Evolutionary conservation across 2,113 vertebrate species (phyloP).

Genomic region (cattle (Bos taurus)): ARS-UCD2.0 NC_037351.1:18595501-18596000

Average conservation of each 20-base stretch:
- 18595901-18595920: background rate
- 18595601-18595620: background rate
- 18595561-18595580: background rate
- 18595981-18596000: background rate
- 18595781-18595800: conserved; percentile 73
- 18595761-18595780: conserved; percentile 69
- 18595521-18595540: background rate
- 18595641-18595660: background rate
- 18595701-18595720: conserved; percentile 72
- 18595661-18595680: conserved; percentile 38
- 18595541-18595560: background rate
- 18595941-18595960: background rate
- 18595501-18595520: background rate
- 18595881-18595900: conserved; percentile 28
- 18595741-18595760: conserved; percentile 76
- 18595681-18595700: background rate
- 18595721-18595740: conserved; percentile 73
- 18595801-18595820: conserved; percentile 71
- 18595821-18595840: conserved; percentile 63
- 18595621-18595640: background rate
- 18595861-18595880: background rate
- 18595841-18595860: background rate
- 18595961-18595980: background rate
- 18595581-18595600: background rate
- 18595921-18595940: background rate